Evolutionary conservation across 1,140 invertebrate species (phyloP).

Genomic region (Glossosoma conforme): DNA sequence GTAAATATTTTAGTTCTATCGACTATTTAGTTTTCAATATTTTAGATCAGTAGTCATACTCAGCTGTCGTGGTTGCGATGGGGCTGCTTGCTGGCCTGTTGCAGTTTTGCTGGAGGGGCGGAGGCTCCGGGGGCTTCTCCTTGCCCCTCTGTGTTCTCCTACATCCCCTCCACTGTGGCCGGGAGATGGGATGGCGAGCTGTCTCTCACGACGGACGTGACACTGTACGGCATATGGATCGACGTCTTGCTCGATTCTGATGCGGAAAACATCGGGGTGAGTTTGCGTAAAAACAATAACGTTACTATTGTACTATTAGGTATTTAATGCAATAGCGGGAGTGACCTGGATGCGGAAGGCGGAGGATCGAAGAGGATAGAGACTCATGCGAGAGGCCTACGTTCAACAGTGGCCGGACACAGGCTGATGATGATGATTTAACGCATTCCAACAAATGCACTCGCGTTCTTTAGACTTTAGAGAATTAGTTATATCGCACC

Average conservation of each 20-base stretch:
- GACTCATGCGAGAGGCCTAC: no score
- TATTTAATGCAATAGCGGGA: no score
- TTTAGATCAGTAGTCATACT: background rate
- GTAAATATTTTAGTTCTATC: no score
- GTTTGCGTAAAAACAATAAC: no score
- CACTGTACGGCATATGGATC: conserved; percentile 43
- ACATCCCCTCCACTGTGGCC: conserved; percentile 37
- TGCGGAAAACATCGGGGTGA: conserved; percentile 44
- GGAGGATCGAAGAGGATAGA: no score
- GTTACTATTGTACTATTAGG: no score
- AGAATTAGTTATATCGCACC: no score
- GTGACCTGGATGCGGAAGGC: no score
- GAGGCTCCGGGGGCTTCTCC: conserved; percentile 33
- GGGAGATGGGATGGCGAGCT: conserved; percentile 44
- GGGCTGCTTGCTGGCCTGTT: background rate
- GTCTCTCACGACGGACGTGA: conserved; percentile 42
- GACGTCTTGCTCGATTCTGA: conserved; percentile 44
- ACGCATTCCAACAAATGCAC: no score
- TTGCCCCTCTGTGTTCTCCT: conserved; percentile 45
- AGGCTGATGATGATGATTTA: no score
- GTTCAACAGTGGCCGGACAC: no score
- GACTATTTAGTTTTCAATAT: background rate
- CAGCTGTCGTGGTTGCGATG: background rate
- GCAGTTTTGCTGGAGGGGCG: background rate
- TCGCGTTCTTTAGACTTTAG: no score